A percentile compares a stretch with the other conserved stretches of the same genome.
Conservation (phyloP, 2,113 vertebrate genomes). For the Hippoglossus stenolepis region DNA sequence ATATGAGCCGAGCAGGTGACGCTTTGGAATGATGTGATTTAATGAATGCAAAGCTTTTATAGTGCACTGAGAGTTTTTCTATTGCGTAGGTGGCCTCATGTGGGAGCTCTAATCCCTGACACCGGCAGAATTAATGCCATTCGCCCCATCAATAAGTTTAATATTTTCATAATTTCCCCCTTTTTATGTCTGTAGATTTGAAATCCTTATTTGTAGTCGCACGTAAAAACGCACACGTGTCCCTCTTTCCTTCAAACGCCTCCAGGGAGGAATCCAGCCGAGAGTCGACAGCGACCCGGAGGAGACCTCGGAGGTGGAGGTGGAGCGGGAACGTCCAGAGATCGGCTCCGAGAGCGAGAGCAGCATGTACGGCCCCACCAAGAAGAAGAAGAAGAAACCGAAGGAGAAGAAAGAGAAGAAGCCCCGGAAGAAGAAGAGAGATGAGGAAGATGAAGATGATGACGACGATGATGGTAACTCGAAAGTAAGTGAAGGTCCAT, state of each 20-base stretch:
- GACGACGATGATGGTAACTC: conserved; percentile 87
- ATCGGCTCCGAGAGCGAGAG: conserved; percentile 91
- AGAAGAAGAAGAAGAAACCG: conserved; percentile 97
- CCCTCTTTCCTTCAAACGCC: background rate
- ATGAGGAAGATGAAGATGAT: conserved; percentile 90
- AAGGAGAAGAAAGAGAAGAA: conserved; percentile 97
- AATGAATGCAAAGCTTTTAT: conserved; percentile 43
- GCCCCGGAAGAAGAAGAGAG: conserved; percentile 90
- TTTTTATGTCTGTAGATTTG: conserved; percentile 1
- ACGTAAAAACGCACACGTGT: background rate
- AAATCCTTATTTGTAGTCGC: conserved; percentile 6
- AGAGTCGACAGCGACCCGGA: conserved; percentile 87
- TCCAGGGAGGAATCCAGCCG: conserved; percentile 59
- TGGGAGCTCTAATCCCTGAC: conserved; percentile 34
- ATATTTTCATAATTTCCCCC: conserved; percentile 35
- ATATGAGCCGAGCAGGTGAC: conserved; percentile 23
- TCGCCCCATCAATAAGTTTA: conserved; percentile 26
- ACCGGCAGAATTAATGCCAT: conserved; percentile 39
- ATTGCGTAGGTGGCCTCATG: conserved; percentile 39
- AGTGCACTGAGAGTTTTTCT: conserved; percentile 28
- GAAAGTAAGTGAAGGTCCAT: conserved; percentile 81
- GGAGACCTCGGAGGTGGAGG: conserved; percentile 89
- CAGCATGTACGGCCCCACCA: conserved; percentile 90
- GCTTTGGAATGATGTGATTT: conserved; percentile 26
- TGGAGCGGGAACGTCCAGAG: conserved; percentile 83